These are phyloP conservation scores for Progne subis DNA, from an alignment of 2,113 vertebrate species.

Conservation along the genomic window DNA sequence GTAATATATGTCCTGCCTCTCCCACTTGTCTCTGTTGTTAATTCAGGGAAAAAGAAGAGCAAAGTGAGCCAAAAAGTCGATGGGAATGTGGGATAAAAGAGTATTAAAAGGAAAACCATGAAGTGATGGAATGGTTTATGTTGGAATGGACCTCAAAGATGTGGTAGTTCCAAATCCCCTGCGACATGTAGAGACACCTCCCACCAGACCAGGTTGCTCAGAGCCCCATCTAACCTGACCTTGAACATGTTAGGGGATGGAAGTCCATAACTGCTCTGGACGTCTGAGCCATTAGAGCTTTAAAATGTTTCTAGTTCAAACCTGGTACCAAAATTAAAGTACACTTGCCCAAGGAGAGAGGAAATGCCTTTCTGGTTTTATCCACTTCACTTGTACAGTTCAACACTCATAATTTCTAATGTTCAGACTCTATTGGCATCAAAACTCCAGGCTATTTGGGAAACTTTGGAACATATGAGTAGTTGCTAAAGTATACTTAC, in stretches of 20 bases:
- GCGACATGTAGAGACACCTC: background rate
- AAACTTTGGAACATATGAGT: background rate
- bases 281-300: background rate
- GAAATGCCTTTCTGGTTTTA: background rate
- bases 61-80: background rate
- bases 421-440: background rate
- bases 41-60: background rate
- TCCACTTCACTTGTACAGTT: background rate
- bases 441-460: background rate
- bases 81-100: background rate
- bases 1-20: background rate
- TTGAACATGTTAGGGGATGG: background rate
- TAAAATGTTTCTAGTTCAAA: background rate
- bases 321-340: background rate
- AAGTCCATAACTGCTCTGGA: accelerated
- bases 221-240: background rate
- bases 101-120: background rate
- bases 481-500: background rate
- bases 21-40: background rate
- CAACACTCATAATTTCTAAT: background rate
- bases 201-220: background rate
- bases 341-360: background rate
- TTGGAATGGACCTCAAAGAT: background rate
- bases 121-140: background rate
- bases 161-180: background rate